Evolutionary conservation across 2,888 invertebrate genomes (phyloP), one percentile per base, ranked within the genome.

Genomic region (Eumacrocentrus americanus): DNA sequence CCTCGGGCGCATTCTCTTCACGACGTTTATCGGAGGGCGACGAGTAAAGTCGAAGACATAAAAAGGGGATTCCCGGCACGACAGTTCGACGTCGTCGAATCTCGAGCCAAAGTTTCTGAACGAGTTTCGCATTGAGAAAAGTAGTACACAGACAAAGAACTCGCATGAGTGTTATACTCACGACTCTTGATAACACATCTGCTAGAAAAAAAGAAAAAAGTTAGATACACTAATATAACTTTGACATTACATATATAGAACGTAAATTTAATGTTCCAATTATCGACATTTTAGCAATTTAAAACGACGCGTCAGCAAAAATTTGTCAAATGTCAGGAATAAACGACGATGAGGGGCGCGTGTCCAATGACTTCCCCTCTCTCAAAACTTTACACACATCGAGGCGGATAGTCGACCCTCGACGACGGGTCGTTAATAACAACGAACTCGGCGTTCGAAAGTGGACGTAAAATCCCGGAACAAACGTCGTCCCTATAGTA

Each of bases 381-480:
- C 9, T 25, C 20, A 40, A 40, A 29, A 22, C 34, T 29, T 11
- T n/a, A n/a, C n/a, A 48, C 23, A 48, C 16, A 2, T 16, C 34
- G 16, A 14, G 2, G 25, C 14, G 14, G 12, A 47, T 25, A 51
- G 50, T 51, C 50, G 25, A 22, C 40, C 52, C 40, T 23, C 40
- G 23, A 22, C 38, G 9, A 23, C 38, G 38, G 52, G 25, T 52
- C 52, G 25, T 52, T 52, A 52, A 52, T 52, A 52, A 52, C 38
- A 22, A 23, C 16, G 18, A 18, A 51, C 12, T 44, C n/a, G 56
- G 56, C 58, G 54, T 51, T 61, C 53, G 42, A 59, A 63, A 61
- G 63, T 65, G 61, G 59, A 65, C 56, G 59, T 50, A 63, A 63
- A 63, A 65, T 56, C 52, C 53, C n/a, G n/a, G 40, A 62, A 60